These are phyloP conservation scores for Ormia ochracea DNA, from an alignment of 2,888 invertebrate species.

Conservation along the genomic window DNA sequence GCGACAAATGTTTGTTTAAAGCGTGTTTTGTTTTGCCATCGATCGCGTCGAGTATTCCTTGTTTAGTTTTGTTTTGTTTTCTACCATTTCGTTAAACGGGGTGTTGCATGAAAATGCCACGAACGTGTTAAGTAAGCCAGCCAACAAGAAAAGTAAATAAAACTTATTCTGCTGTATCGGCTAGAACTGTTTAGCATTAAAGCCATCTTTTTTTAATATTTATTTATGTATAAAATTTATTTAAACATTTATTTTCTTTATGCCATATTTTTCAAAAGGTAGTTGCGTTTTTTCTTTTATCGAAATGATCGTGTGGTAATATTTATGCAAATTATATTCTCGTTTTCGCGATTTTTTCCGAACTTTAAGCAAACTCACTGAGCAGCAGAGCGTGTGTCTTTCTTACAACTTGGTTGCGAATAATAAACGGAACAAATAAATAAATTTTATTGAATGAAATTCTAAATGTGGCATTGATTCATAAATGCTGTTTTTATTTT, in stretches of 20 bases:
- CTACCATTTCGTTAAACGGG: conserved; percentile 40
- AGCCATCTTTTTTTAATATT: conserved; percentile 47
- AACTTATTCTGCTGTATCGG: conserved; percentile 5
- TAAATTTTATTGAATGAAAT: conserved; percentile 75
- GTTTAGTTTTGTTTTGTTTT: neutral
- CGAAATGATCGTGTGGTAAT: conserved; percentile 53
- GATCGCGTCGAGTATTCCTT: neutral
- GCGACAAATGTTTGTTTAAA: conserved; percentile 68
- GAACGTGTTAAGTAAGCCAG: conserved; percentile 46
- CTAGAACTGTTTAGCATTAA: conserved; percentile 49
- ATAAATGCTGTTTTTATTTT: conserved; percentile 68
- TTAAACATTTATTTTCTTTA: conserved; percentile 56
- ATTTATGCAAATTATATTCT: conserved; percentile 61
- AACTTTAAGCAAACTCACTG: neutral
- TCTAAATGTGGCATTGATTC: conserved; percentile 74
- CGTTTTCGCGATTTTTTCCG: conserved; percentile 15
- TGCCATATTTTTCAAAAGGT: conserved; percentile 53
- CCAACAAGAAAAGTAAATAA: neutral
- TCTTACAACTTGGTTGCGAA: conserved; percentile 32
- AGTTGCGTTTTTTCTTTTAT: neutral
- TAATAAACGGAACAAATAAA: conserved; percentile 56
- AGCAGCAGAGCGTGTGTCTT: neutral
- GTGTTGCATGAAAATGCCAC: conserved; percentile 52
- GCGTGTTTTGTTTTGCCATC: conserved; percentile 20
- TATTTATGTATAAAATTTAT: conserved; percentile 47